Evolutionary conservation across 2,888 invertebrate genomes (phyloP), one percentile per base, ranked within the genome.

Genomic region (Netelia fuscicornis): DNA sequence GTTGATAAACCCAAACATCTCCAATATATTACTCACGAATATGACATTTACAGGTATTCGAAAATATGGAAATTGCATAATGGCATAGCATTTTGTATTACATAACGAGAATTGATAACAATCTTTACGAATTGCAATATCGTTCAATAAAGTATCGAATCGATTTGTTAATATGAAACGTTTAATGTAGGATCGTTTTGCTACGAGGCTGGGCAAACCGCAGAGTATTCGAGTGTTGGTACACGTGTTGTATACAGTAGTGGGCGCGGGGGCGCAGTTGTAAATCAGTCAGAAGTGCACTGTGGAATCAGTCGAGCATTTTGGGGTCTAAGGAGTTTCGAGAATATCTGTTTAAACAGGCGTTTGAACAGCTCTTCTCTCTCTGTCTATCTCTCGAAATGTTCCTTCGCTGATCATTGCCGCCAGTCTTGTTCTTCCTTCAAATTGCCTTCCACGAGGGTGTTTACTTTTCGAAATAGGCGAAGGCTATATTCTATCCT

Each of bases 221-320:
- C 89, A 85, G 88, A 87, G 87, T 90, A 90, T 92, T 91, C 92
- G 91, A 90, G 52, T 56, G 88, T 87, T 87, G 87, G 87, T 87
- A 88, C 90, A 90, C 83, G 90, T 91, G 91, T 91, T 92, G 91
- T 91, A 89, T 92, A 92, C 89, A 88, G 89, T 85, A 78, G 86
- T 25, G n/a, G 42, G 62, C 6, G 67, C 30, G 60, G 37, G 65
- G 80, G 58, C 62, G 86, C 87, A 88, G 86, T 72, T 89, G 90
- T 92, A 91, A 92, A 92, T 92, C 90, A 91, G 88, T 76, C 82
- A 89, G 86, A 91, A 91, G 91, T 91, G 89, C 88, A 89, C 88
- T 84, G 52, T 56, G 74, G 72, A 56, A 87, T 89, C 88, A 83
- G 78, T 25, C 25, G 30, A 67, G 68, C 62, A 67, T 82, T 76